Percentiles rank a stretch among this genome's conserved stretches.
Evolutionary conservation across 1,140 invertebrate genomes (phyloP).

Genomic region (Lordiphosa stackelbergi): DNA sequence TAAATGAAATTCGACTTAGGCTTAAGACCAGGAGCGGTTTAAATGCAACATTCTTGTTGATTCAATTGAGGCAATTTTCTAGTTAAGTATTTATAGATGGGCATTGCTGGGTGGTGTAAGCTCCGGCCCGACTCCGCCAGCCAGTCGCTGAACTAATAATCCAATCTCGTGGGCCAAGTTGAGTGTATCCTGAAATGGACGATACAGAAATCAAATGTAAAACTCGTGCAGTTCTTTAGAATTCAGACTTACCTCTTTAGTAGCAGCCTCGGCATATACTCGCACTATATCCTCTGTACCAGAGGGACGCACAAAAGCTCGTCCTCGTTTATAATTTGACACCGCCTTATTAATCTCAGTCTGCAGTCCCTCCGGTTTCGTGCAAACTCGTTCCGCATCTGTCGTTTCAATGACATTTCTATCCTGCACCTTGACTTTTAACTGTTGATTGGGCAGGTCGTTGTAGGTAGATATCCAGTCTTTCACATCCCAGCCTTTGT

Average conservation of each 20-base stretch:
- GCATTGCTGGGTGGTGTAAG: constrained; percentile 77
- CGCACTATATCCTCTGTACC: constrained; percentile 98
- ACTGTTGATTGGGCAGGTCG: constrained; percentile 92
- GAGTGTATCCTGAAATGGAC: constrained; percentile 80
- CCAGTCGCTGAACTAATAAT: constrained; percentile 84
- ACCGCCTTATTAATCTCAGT: constrained; percentile 87
- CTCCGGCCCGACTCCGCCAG: constrained; percentile 83
- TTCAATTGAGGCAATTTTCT: constrained; percentile 21
- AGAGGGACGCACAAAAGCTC: constrained; percentile 95
- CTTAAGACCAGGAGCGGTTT: neutral
- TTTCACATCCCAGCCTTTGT: constrained; percentile 85
- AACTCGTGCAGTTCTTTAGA: neutral
- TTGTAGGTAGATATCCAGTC: constrained; percentile 86
- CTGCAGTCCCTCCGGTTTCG: constrained; percentile 90
- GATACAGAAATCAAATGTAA: neutral
- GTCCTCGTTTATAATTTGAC: constrained; percentile 82
- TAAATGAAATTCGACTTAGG: constrained; percentile 6
- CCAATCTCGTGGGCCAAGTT: constrained; percentile 87
- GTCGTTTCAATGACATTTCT: constrained; percentile 89
- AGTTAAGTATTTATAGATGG: constrained; percentile 51
- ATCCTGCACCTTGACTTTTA: constrained; percentile 94
- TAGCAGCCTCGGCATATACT: constrained; percentile 96
- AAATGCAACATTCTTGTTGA: constrained; percentile 19
- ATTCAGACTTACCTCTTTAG: constrained; percentile 78
- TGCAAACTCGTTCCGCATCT: constrained; percentile 90